Conservation (phyloP, 2,797 vertebrate genomes). For the Thripadectes ignobilis region DNA sequence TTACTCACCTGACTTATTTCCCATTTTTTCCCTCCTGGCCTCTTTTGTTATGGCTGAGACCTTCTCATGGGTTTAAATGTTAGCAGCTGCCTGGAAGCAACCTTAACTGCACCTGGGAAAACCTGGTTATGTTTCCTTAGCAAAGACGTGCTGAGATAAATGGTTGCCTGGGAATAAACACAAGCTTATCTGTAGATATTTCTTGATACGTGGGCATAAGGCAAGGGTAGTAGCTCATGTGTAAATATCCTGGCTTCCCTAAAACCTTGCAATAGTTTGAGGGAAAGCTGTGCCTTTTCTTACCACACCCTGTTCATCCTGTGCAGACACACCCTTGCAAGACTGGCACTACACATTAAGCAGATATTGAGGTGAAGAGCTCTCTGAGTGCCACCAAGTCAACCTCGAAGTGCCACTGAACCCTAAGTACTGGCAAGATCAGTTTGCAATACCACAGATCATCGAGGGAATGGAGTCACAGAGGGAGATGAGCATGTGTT, state of each 20-base stretch:
- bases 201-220: neutral
- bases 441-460: neutral
- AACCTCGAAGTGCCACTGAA: neutral
- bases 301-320: neutral
- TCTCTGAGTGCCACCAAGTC: neutral
- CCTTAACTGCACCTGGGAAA: neutral
- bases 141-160: neutral
- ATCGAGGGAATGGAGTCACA: rapidly evolving
- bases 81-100: neutral
- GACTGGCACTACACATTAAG: neutral
- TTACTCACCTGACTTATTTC: neutral
- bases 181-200: neutral
- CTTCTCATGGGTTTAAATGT: neutral
- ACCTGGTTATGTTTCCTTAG: neutral
- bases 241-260: neutral
- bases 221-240: neutral
- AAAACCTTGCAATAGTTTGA: neutral
- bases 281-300: neutral
- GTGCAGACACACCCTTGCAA: neutral
- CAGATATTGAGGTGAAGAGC: neutral
- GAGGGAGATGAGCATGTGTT: neutral
- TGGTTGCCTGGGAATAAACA: neutral
- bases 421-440: neutral
- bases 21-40: neutral
- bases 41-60: neutral